These are phyloP conservation scores for Dolomedes plantarius DNA, from an alignment of 2,888 invertebrate species.

Conservation along the genomic window DNA sequence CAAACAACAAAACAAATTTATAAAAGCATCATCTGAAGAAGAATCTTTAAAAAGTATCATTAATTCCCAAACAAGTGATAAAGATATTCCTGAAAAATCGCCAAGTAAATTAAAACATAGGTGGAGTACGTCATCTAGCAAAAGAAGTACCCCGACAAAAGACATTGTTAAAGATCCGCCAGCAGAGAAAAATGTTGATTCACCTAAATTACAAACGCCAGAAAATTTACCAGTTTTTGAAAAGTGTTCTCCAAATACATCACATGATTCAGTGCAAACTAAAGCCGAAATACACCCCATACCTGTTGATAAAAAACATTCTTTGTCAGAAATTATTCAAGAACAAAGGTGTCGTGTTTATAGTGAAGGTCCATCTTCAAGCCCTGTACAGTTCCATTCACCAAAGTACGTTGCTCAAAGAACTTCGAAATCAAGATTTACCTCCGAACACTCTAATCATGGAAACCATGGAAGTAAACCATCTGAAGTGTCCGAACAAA, in stretches of 20 bases:
- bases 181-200: conserved; percentile 4
- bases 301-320: conserved; percentile 26
- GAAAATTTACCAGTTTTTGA: conserved; percentile 31
- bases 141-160: conserved; percentile 22
- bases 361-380: conserved; percentile 55
- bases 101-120: conserved; percentile 40
- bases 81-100: conserved; percentile 37
- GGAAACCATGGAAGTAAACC: conserved; percentile 4
- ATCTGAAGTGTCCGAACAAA: conserved; percentile 31
- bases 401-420: conserved; percentile 53
- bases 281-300: not conserved
- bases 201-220: not conserved
- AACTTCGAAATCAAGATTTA: conserved; percentile 43
- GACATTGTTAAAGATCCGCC: conserved; percentile 26
- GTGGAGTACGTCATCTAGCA: conserved; percentile 49
- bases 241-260: conserved; percentile 12
- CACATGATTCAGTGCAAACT: conserved; percentile 15
- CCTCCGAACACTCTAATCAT: conserved; percentile 23
- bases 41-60: conserved; percentile 38
- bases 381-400: conserved; percentile 41
- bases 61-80: conserved; percentile 15
- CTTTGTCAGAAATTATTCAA: conserved; percentile 56
- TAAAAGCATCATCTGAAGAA: conserved; percentile 32
- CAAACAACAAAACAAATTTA: conserved; percentile 40
- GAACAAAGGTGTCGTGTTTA: conserved; percentile 62